A percentile compares a stretch with the other conserved stretches of the same genome.
These are phyloP conservation scores for Ceratosolen fusciceps DNA, from an alignment of 1,140 invertebrate genomes.

Conservation along the genomic window DNA sequence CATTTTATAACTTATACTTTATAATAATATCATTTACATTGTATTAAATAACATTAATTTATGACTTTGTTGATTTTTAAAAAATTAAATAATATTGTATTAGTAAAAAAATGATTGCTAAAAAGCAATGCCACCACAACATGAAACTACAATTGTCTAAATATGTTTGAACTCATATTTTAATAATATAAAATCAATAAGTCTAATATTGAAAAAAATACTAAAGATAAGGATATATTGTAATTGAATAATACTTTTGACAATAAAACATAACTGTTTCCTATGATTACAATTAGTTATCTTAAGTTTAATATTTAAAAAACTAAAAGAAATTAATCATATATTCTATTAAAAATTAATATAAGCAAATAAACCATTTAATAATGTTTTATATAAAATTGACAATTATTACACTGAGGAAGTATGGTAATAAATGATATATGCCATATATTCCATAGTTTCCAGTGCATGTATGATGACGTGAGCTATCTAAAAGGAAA, in stretches of 20 bases:
- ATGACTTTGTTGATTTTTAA: not conserved
- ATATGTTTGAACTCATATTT: not conserved
- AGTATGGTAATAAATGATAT: not conserved
- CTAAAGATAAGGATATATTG: not conserved
- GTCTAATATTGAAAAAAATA: not conserved
- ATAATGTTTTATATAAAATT: no score
- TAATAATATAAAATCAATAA: not conserved
- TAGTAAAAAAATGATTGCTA: conserved; percentile 7
- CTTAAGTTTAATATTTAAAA: not conserved
- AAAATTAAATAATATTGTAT: not conserved
- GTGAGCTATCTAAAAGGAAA: not conserved
- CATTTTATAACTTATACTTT: not conserved
- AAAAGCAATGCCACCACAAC: not conserved
- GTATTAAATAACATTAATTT: not conserved
- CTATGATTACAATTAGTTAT: not conserved
- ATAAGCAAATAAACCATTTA: not conserved
- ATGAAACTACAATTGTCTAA: not conserved
- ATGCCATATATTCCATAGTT: not conserved
- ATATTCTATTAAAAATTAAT: not conserved
- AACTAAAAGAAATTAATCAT: not conserved
- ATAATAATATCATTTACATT: not conserved
- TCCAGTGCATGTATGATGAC: not conserved
- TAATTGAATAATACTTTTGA: no score
- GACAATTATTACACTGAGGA: not conserved
- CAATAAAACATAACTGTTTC: no score